Evolutionary conservation across 2,797 vertebrate genomes (phyloP), one percentile per base, ranked within the genome.

Genomic region (Microchirus variegatus): DNA sequence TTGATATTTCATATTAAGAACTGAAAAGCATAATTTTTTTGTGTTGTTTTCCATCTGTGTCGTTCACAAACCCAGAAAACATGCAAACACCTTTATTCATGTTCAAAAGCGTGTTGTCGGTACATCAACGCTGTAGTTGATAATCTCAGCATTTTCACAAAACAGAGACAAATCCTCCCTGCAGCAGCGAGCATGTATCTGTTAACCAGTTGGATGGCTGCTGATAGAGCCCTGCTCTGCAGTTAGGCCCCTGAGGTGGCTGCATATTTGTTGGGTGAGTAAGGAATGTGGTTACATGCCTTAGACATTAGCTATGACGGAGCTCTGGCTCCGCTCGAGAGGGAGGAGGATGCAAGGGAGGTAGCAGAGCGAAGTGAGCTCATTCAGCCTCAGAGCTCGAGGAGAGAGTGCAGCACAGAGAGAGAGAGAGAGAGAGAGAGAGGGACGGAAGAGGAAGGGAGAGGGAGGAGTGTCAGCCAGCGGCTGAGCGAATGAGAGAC

Each of bases 201-300:
- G 46, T 57, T 75, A 22, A 70, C 57, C 54, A 41, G 61, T 48
- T 19, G 14, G 31, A 60, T 63, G 63, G 68, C 67, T 63, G 53
- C 77, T 47, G 67, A 82, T 75, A 80, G 78, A 83, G 73, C 44
- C 58, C 83, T 70, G 70, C 68, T 88, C 68, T 43, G 38, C 76
- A 74, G 72, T 74, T 69, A 75, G 88, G 91, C 87, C 90, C 87
- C 90, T 84, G 87, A 93, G 90, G 92, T 92, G 90, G 87, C 91
- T 77, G 77, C 94, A 94, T 95, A 93, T 93, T 96, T 96, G 92
- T 85, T 94, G 90, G 91, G 90, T 96, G 95, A 96, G 93, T 95
- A 95, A 96, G 95, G 95, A 96, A 95, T 96, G 95, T 87, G 93
- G 93, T 92, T 94, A 92, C 95, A 93, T 95, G 95, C 95, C 94